Evolutionary conservation across 2,797 vertebrate species (phyloP), one percentile per base, ranked within the genome.

Genomic region (Microchirus variegatus): DNA sequence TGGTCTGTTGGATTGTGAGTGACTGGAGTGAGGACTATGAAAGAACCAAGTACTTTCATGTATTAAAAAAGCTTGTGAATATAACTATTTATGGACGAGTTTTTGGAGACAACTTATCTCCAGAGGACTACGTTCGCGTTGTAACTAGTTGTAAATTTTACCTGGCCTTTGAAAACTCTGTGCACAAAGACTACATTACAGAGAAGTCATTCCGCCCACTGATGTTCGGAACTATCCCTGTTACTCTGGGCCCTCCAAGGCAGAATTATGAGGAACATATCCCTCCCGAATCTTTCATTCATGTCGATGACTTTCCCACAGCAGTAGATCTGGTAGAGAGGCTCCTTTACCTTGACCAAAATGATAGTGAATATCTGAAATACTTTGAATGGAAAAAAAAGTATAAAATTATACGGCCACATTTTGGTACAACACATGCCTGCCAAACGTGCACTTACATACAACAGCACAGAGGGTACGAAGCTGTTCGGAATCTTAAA

Each of bases 251-350:
- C 16, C 22, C 76, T 47, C 0, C 61, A 15, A 73, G 72, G 44
- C 17, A 59, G 35, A 73, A 72, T 10, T 85, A 80, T 18, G 70
- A 82, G 46, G 31, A 46, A 0, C 10, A 49, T 8, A 10, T 69
- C n/a, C 59, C 80, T 19, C 5, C 14, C 11, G 48, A 77, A 14
- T 69, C 77, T 26, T 85, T 85, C 53, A 80, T 85, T 53, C 80
- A 85, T 31, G 44, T 74, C 0, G 15, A 77, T 2, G 82, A 85
- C 42, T 82, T 82, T 9, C 10, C 50, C 17, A 18, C 63, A 4
- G 19, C 69, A 22, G 46, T 53, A 74, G 56, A n/a, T n/a, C 62
- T 85, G 44, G 80, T 77, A 26, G 57, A 80, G 14, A 13, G 46
- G 40, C 57, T 85, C 1, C 58, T 17, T 53, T 54, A 64, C 46